These are phyloP conservation scores for Xestia ashworthii DNA, from an alignment of 2,888 invertebrate genomes.

Conservation along the genomic window DNA sequence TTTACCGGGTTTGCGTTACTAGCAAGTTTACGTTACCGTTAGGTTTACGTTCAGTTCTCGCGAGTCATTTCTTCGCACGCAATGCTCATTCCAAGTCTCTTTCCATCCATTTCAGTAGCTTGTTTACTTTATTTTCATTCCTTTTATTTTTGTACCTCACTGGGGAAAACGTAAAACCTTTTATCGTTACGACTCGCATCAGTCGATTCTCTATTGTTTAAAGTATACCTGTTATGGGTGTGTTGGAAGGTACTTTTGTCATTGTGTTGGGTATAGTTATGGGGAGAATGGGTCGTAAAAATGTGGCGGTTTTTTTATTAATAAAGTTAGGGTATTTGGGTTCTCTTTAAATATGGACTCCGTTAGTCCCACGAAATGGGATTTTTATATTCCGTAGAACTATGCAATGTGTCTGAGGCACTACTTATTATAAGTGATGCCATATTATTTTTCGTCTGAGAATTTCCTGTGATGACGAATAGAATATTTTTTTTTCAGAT, in stretches of 20 bases:
- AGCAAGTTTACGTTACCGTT: conserved; percentile 28
- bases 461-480: background rate
- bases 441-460: background rate
- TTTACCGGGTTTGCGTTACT: conserved; percentile 23
- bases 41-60: conserved; percentile 45
- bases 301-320: conserved; percentile 37
- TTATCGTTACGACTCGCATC: conserved; percentile 65
- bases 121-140: conserved; percentile 67
- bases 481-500: background rate
- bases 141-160: conserved; percentile 62
- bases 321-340: background rate
- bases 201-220: conserved; percentile 62
- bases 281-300: conserved; percentile 21
- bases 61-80: conserved; percentile 53
- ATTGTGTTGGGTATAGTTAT: conserved; percentile 16
- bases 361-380: background rate
- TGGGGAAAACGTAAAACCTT: conserved; percentile 64
- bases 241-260: conserved; percentile 36
- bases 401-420: background rate
- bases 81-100: conserved; percentile 62
- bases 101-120: conserved; percentile 55
- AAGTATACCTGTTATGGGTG: conserved; percentile 46
- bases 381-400: background rate
- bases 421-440: background rate
- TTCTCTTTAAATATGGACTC: background rate